Percentiles rank a stretch among this genome's conserved stretches.
These are phyloP conservation scores for Mizuhopecten yessoensis DNA, from an alignment of 1,140 invertebrate genomes.

Conservation along the genomic window DNA sequence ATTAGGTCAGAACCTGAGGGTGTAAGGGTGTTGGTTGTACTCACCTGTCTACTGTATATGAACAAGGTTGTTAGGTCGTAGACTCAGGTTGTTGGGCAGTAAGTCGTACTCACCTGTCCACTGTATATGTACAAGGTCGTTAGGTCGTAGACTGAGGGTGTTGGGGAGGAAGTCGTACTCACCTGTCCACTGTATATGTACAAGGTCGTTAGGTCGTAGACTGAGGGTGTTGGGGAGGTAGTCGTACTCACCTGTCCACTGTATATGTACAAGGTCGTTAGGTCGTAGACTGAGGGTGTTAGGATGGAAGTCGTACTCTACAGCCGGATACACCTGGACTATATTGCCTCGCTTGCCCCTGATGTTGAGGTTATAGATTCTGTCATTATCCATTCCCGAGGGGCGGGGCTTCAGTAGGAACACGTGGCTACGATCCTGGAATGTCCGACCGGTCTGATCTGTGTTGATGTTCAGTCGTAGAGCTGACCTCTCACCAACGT, in stretches of 20 bases:
- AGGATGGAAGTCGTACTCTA: slow-evolving; percentile 82
- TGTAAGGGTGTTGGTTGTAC: no score
- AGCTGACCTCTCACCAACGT: slow-evolving; percentile 74
- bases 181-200: slow-evolving; percentile 83
- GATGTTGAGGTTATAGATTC: slow-evolving; percentile 80
- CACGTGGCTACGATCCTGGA: slow-evolving; percentile 82
- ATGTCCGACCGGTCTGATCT: slow-evolving; percentile 81
- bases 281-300: slow-evolving; percentile 72
- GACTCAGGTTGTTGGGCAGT: slow-evolving; percentile 73
- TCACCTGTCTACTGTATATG: slow-evolving; percentile 83
- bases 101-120: slow-evolving; percentile 84
- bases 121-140: slow-evolving; percentile 81
- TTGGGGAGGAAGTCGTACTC: slow-evolving; percentile 82
- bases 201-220: slow-evolving; percentile 73
- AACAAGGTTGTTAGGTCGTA: slow-evolving; percentile 75
- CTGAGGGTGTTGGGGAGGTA: slow-evolving; percentile 72
- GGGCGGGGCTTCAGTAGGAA: slow-evolving; percentile 77
- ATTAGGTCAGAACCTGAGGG: no score
- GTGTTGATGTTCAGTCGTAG: slow-evolving; percentile 82
- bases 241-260: slow-evolving; percentile 80
- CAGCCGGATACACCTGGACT: slow-evolving; percentile 81
- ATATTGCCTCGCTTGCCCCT: slow-evolving; percentile 83
- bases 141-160: slow-evolving; percentile 68
- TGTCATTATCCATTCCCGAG: slow-evolving; percentile 56
- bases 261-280: slow-evolving; percentile 80